Base-by-base conservation (phyloP, 1,140 invertebrate species). In the Myzus persicae region DNA sequence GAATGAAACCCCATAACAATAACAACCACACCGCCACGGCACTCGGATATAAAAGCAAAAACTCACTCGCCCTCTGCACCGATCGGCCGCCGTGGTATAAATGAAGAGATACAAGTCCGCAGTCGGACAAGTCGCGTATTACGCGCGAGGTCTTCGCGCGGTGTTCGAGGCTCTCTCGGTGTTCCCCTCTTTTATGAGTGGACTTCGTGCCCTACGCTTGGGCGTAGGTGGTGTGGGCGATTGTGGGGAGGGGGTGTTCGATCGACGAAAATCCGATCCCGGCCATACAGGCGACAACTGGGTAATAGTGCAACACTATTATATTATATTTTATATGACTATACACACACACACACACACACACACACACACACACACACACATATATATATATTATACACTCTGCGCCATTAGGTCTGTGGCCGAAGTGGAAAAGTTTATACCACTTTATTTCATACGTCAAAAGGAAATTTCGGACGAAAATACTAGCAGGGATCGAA, bases 71-170 rank as follows among this genome's bases (percentile, higher is more conserved):
- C 81, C 76, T n/a, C 85, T 38, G 0, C 18, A 8, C 51, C 36
- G 5, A 38, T 40, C 46, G 22, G n/a, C 1, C 36, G 87, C n/a
- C 38, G 46, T 48, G 46, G 81, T n/a, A 36, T 24, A 40, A 82
- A 93, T 54, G 81, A 84, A 93, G 91, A 93, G 91, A 93, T 93
- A 93, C 91, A 93, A 85, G 89, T 59, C 89, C 36, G 51, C 36
- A 54, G 48, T 26, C 48, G 42, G 42, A 31, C 26, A 90, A 38
- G 38, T 59, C 46, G n/a, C 36, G n/a, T 89, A 87, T 46, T 46
- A n/a, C n/a, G n/a, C n/a, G 18, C 36, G 76, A 7, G 22, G 36
- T 38, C 76, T 82, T 38, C 36, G 36, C 48, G 46, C 46, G 46
- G 14, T 48, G 18, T 48, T 81, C n/a, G 18, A n/a, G 18, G 36